Conservation (phyloP, 2,797 vertebrate species). For the Podargus strigoides region DNA sequence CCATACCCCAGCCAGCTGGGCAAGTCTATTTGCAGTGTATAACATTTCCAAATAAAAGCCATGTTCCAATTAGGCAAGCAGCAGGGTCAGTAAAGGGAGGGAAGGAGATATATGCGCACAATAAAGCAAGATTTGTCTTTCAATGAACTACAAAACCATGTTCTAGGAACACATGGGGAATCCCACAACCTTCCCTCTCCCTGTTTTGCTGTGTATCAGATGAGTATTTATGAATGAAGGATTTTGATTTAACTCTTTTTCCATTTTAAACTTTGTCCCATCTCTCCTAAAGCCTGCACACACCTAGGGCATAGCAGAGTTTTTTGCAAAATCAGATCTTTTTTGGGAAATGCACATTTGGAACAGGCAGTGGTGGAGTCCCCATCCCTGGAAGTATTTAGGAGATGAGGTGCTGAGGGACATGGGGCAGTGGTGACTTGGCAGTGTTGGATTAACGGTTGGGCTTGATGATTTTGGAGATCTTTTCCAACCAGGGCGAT, state of each 20-base stretch:
- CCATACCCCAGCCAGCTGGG: background rate
- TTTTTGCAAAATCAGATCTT: background rate
- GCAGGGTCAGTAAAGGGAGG: background rate
- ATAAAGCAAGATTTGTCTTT: background rate
- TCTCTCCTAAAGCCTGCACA: background rate
- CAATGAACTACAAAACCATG: background rate
- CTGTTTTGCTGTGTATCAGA: background rate
- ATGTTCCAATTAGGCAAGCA: background rate
- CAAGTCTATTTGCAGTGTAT: background rate
- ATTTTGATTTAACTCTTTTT: background rate
- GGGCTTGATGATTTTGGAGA: too few relatives aligned
- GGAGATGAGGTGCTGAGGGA: too few relatives aligned
- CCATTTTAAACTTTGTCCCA: background rate
- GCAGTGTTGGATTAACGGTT: too few relatives aligned
- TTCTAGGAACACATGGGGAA: background rate
- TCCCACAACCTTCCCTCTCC: background rate
- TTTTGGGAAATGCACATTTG: background rate
- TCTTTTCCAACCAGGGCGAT: too few relatives aligned
- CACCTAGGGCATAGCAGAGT: rapidly evolving
- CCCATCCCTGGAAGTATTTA: too few relatives aligned
- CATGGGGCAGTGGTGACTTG: too few relatives aligned
- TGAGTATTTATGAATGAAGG: background rate
- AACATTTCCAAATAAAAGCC: background rate
- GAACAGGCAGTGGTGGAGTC: too few relatives aligned
- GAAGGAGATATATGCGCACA: rapidly evolving